Percentiles rank a stretch among this genome's conserved stretches.
Evolutionary conservation across 1,140 invertebrate species (phyloP).

Genomic region (Yoshiicerus persimilis): DNA sequence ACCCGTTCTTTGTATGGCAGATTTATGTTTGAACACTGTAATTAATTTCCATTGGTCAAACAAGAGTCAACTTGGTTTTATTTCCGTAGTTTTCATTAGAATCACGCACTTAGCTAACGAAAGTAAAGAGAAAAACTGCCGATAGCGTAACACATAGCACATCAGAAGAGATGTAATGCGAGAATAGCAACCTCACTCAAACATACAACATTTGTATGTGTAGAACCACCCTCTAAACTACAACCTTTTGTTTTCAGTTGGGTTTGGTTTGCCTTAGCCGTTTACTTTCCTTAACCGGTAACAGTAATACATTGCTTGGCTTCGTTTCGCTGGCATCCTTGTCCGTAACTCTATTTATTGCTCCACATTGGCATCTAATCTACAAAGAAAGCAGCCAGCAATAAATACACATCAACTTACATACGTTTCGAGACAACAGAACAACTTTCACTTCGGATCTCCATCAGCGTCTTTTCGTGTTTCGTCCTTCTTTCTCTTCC

Average conservation of each 20-base stretch:
- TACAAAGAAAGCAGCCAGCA: background rate
- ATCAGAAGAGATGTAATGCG: background rate
- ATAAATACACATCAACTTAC: slow-evolving; percentile 2
- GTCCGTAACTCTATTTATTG: background rate
- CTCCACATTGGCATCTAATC: background rate
- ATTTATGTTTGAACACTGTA: background rate
- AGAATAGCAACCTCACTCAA: background rate
- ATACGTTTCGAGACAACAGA: background rate
- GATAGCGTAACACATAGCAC: too few species aligned
- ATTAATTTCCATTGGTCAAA: background rate
- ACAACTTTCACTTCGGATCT: background rate
- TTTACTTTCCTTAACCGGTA: background rate
- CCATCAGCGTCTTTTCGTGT: background rate
- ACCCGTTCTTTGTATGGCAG: background rate
- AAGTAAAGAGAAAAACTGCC: background rate
- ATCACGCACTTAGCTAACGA: background rate
- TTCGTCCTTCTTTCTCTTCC: background rate
- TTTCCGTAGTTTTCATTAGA: background rate
- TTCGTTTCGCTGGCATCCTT: background rate
- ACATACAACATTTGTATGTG: background rate
- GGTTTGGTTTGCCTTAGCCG: background rate
- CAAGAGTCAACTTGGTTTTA: background rate
- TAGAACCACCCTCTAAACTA: background rate
- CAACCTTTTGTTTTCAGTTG: background rate
- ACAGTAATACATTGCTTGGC: background rate